A percentile compares a stretch with the other conserved stretches of the same genome.
Evolutionary conservation across 2,888 invertebrate genomes (phyloP).

Genomic region (Mystacides longicornis): DNA sequence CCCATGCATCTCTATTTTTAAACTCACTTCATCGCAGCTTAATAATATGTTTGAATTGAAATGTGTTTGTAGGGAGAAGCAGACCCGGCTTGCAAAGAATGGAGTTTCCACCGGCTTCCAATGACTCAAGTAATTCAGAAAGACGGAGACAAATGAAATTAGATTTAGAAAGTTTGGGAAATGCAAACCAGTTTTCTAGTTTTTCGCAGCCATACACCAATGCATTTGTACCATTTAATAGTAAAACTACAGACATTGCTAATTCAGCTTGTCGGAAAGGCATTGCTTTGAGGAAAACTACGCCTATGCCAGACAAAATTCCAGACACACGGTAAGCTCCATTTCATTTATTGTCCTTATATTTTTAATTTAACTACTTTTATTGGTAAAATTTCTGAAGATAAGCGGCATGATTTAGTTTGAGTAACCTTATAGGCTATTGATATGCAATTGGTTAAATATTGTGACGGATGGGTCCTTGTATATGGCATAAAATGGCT

Average conservation of each 20-base stretch:
- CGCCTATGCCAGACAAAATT: constrained; percentile 40
- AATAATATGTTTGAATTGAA: no score
- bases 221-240: constrained; percentile 46
- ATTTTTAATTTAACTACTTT: neutral
- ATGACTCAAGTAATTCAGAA: constrained; percentile 38
- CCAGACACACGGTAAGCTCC: constrained; percentile 41
- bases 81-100: constrained; percentile 41
- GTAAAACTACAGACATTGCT: constrained; percentile 14
- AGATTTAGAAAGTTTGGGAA: constrained; percentile 26
- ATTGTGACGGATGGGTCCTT: no score
- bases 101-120: constrained; percentile 35
- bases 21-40: no score
- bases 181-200: constrained; percentile 34
- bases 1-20: no score
- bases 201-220: constrained; percentile 37
- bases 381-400: no score
- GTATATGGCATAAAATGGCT: no score
- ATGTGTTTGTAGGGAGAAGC: constrained; percentile 47
- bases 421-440: no score
- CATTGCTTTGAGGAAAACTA: constrained; percentile 39
- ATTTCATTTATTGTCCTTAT: neutral
- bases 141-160: constrained; percentile 54
- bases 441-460: no score
- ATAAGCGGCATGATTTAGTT: no score
- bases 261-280: constrained; percentile 30